These are phyloP conservation scores for Circaetus gallicus DNA, from an alignment of 2,113 vertebrate species.

Conservation along the genomic window DNA sequence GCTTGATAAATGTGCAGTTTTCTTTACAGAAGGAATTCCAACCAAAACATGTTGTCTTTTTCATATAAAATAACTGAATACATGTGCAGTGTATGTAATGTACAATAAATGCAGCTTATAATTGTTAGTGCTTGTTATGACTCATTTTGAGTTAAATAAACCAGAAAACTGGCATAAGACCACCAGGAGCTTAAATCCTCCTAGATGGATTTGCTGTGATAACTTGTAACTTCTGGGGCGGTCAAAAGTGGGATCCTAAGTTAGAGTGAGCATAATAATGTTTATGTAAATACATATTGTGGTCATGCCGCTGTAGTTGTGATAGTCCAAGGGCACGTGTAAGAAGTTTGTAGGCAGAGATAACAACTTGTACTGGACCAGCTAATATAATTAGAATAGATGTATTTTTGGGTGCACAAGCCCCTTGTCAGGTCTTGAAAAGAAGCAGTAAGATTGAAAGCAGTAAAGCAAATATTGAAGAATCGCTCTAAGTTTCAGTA, in stretches of 20 bases:
- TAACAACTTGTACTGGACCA: background rate
- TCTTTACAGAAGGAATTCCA: background rate
- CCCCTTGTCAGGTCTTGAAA: background rate
- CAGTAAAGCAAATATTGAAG: background rate
- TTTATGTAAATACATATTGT: background rate
- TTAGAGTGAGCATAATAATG: background rate
- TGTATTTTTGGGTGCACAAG: too few species aligned
- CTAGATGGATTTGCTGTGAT: background rate
- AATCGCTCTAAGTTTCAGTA: background rate
- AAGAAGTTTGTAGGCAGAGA: background rate
- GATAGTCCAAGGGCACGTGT: background rate
- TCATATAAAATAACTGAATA: background rate
- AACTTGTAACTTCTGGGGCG: background rate
- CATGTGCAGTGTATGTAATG: background rate
- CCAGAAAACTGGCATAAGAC: background rate
- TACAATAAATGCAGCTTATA: background rate
- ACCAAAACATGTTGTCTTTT: background rate
- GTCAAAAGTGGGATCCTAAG: background rate
- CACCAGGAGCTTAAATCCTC: background rate
- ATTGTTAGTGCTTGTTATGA: background rate
- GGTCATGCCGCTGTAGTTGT: background rate
- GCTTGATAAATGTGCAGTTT: background rate
- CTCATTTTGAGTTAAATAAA: background rate
- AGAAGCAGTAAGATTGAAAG: background rate
- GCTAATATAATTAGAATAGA: too few species aligned